Evolutionary conservation across 1,140 invertebrate species (phyloP).

Genomic region (Mactra quadrangularis): DNA sequence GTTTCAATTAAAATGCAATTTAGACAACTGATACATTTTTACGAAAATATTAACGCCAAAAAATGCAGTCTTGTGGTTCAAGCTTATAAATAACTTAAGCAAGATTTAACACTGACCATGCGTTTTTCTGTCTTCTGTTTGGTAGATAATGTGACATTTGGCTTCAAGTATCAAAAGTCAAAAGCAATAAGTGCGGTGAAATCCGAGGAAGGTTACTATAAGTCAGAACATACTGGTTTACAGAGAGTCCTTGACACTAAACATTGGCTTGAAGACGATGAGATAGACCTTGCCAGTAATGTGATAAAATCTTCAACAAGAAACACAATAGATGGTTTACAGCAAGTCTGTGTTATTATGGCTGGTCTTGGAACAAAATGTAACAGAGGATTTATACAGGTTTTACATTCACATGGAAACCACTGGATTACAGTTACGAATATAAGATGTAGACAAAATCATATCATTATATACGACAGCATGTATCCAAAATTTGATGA

Average conservation of each 20-base stretch:
- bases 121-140: no score
- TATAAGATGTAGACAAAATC: neutral
- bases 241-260: slow-evolving; percentile 17
- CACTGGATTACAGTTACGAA: slow-evolving; percentile 44
- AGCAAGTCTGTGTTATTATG: slow-evolving; percentile 40
- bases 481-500: slow-evolving; percentile 18
- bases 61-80: no score
- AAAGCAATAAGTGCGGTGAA: neutral
- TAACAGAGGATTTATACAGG: slow-evolving; percentile 17
- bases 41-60: no score
- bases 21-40: no score
- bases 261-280: slow-evolving; percentile 40
- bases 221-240: slow-evolving; percentile 1
- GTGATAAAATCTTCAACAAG: slow-evolving; percentile 2
- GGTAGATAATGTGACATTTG: no score
- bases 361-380: neutral
- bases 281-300: slow-evolving; percentile 29
- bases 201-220: neutral
- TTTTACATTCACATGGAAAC: slow-evolving; percentile 37
- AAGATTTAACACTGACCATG: no score
- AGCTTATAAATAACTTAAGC: no score
- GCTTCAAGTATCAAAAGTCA: no score
- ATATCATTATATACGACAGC: slow-evolving; percentile 38
- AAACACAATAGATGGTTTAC: slow-evolving; percentile 38
- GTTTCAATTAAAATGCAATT: no score